Percentiles rank a stretch among this genome's conserved stretches.
Conservation (phyloP, 2,888 invertebrate genomes). For the Diloba caeruleocephala region DNA sequence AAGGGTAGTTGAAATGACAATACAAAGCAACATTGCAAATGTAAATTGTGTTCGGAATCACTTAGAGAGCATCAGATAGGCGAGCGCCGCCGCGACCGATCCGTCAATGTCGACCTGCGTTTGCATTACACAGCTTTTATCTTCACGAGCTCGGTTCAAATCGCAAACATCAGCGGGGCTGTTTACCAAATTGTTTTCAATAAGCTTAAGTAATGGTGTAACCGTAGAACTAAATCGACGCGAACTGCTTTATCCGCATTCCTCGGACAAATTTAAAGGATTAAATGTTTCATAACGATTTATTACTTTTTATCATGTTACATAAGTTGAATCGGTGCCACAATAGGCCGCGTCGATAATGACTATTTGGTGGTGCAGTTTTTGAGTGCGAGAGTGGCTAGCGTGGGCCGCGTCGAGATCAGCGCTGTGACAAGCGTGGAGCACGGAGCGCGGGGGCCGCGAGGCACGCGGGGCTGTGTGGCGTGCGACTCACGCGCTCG, state of each 20-base stretch:
- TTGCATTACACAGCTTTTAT: constrained; percentile 88
- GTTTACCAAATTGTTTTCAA: constrained; percentile 88
- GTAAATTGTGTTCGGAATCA: constrained; percentile 86
- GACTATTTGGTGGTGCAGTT: constrained; percentile 72
- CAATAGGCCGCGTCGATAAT: constrained; percentile 78
- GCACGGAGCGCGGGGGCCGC: constrained; percentile 30
- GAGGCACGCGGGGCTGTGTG: constrained; percentile 35
- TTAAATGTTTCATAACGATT: constrained; percentile 80
- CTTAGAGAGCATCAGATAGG: constrained; percentile 88
- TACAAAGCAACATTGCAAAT: constrained; percentile 83
- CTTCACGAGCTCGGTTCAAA: constrained; percentile 81
- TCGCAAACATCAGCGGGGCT: constrained; percentile 85
- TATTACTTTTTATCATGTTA: constrained; percentile 81
- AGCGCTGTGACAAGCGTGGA: constrained; percentile 64
- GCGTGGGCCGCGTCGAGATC: constrained; percentile 60
- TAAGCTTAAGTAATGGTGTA: constrained; percentile 83
- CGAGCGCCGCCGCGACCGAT: constrained; percentile 84
- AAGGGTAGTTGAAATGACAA: constrained; percentile 80
- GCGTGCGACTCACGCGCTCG: constrained; percentile 49
- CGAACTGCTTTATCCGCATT: constrained; percentile 73
- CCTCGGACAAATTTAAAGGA: constrained; percentile 72
- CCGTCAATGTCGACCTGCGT: constrained; percentile 86
- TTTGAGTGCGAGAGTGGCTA: constrained; percentile 58
- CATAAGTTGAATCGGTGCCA: constrained; percentile 73
- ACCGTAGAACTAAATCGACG: constrained; percentile 70